Evolutionary conservation across 2,888 invertebrate species (phyloP).

Genomic region (Microplitis deprimator): DNA sequence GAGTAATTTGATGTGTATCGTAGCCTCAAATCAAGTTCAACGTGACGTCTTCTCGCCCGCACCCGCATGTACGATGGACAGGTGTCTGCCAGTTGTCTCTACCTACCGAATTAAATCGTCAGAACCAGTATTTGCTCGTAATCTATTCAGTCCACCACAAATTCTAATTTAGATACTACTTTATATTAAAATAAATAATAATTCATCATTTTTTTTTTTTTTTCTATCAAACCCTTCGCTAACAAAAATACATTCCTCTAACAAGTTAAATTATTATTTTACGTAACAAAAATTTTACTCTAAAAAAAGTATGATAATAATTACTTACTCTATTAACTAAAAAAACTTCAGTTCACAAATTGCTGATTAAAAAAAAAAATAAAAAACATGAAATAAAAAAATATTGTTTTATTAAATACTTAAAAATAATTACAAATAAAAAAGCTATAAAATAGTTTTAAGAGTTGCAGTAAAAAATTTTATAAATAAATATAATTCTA

Average conservation of each 20-base stretch:
- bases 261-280: too few species aligned
- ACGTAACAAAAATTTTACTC: neutral
- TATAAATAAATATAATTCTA: too few species aligned
- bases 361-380: neutral
- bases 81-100: slow-evolving; percentile 36
- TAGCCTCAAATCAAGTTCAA: slow-evolving; percentile 24
- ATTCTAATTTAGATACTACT: neutral
- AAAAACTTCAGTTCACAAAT: neutral
- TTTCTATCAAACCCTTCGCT: too few species aligned
- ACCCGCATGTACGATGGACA: slow-evolving; percentile 37
- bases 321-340: neutral
- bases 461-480: neutral
- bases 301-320: neutral
- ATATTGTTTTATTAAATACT: neutral
- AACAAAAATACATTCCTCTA: too few species aligned
- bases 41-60: slow-evolving; percentile 32
- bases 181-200: slow-evolving; percentile 1
- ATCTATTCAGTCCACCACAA: slow-evolving; percentile 18
- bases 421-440: neutral
- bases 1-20: slow-evolving; percentile 21
- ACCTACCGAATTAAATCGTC: slow-evolving; percentile 26
- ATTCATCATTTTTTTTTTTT: neutral
- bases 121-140: slow-evolving; percentile 19
- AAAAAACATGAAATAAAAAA: neutral
- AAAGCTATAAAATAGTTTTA: neutral